Conservation (phyloP, 35 echinoderm and acorn worm species). For the Hemicentrotus pulcherrimus region DNA sequence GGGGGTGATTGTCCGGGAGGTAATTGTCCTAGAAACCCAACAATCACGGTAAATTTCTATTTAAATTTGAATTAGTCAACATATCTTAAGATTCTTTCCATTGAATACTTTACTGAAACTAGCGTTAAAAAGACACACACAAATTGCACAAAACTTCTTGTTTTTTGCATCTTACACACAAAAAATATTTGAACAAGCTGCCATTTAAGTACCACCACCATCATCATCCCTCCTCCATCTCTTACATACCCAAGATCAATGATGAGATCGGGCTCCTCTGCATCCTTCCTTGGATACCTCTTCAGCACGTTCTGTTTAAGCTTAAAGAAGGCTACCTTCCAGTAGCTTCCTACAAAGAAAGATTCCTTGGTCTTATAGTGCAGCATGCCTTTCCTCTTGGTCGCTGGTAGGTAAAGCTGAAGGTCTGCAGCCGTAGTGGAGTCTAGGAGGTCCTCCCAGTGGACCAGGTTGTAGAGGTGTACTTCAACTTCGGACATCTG, state of each 20-base stretch:
- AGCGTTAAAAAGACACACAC: too few species aligned
- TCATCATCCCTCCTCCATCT: neutral
- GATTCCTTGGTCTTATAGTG: slow-evolving; percentile 58
- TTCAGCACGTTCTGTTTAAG: slow-evolving; percentile 62
- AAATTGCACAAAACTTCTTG: too few species aligned
- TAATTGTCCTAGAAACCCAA: too few species aligned
- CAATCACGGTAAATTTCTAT: too few species aligned
- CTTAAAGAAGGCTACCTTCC: slow-evolving; percentile 68
- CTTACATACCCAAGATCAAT: slow-evolving; percentile 61
- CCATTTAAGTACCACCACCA: too few species aligned
- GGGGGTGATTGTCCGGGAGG: too few species aligned
- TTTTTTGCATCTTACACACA: too few species aligned
- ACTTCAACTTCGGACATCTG: slow-evolving; percentile 68
- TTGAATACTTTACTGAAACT: too few species aligned
- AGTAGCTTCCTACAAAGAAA: slow-evolving; percentile 54
- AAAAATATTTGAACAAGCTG: too few species aligned
- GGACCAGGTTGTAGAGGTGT: slow-evolving; percentile 71
- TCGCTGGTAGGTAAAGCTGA: slow-evolving; percentile 61
- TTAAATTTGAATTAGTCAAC: too few species aligned
- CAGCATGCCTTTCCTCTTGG: slow-evolving; percentile 61
- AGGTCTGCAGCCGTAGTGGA: slow-evolving; percentile 51
- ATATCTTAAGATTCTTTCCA: too few species aligned
- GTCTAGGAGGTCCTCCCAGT: slow-evolving; percentile 79
- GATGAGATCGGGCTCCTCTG: slow-evolving; percentile 56
- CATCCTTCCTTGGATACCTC: slow-evolving; percentile 47